These are phyloP conservation scores for Ganaspis sp. DNA, from an alignment of 1,140 invertebrate genomes.

Conservation along the genomic window DNA sequence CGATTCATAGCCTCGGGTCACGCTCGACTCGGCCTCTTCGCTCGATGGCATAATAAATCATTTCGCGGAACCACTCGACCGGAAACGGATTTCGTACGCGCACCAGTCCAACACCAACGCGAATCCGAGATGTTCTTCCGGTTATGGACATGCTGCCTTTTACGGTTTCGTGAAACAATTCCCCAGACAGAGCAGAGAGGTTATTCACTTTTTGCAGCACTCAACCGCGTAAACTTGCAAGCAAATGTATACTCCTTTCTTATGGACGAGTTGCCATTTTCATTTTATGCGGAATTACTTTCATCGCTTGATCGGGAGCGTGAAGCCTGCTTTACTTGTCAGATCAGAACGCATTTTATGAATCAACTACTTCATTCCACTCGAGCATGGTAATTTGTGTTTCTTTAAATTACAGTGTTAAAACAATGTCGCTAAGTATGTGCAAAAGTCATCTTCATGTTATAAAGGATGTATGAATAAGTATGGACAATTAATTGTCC, in stretches of 20 bases:
- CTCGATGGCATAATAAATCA: slow-evolving; percentile 74
- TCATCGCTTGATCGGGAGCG: no score
- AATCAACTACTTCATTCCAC: background rate
- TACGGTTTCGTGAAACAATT: slow-evolving; percentile 17
- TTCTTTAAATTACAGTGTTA: no score
- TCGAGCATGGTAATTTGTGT: background rate
- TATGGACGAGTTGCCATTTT: background rate
- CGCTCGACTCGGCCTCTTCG: slow-evolving; percentile 68
- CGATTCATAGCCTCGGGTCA: slow-evolving; percentile 72
- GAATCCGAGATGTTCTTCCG: slow-evolving; percentile 51
- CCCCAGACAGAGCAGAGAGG: background rate
- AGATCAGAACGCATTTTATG: slow-evolving; percentile 19
- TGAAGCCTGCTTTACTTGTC: slow-evolving; percentile 42
- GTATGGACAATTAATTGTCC: no score
- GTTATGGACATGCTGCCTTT: slow-evolving; percentile 41
- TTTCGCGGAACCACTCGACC: slow-evolving; percentile 73
- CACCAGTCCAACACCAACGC: slow-evolving; percentile 51
- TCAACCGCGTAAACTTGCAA: background rate
- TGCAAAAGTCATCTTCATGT: no score
- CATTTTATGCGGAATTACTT: background rate
- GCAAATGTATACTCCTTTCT: background rate
- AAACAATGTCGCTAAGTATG: no score
- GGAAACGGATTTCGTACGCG: slow-evolving; percentile 73
- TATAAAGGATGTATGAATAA: no score
- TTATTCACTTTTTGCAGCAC: slow-evolving; percentile 18